These are phyloP conservation scores for Chydorus sphaericus DNA, from an alignment of 2,888 invertebrate genomes.

Conservation along the genomic window DNA sequence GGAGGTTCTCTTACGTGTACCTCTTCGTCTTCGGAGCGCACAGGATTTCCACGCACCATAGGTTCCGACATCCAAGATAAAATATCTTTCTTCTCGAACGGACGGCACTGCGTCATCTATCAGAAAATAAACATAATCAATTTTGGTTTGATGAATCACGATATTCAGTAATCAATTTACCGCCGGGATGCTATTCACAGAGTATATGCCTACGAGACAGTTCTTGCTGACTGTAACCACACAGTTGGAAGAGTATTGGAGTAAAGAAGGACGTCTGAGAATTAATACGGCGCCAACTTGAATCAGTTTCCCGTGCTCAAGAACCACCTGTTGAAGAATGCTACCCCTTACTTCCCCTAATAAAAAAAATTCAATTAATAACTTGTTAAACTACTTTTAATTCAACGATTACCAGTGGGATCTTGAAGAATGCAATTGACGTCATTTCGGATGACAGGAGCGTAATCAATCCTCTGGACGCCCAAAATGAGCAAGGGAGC, in stretches of 20 bases:
- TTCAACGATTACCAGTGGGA: not conserved
- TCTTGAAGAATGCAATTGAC: conserved; percentile 4
- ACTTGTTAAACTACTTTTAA: not conserved
- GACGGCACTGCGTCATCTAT: not conserved
- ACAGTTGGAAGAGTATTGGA: not conserved
- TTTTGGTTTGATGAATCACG: no score
- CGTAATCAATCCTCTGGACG: not conserved
- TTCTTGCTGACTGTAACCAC: not conserved
- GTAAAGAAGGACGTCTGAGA: not conserved
- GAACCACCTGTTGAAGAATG: not conserved
- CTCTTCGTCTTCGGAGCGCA: not conserved
- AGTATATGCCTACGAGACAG: not conserved
- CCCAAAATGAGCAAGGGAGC: not conserved
- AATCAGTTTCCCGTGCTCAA: not conserved
- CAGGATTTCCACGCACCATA: not conserved
- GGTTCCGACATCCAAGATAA: not conserved
- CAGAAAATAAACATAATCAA: not conserved
- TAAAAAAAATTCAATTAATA: not conserved
- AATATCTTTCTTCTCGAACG: not conserved
- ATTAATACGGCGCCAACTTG: not conserved
- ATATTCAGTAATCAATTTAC: not conserved
- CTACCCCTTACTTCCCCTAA: not conserved
- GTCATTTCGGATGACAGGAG: not conserved
- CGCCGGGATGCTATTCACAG: not conserved
- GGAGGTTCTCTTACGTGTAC: not conserved